Evolutionary conservation across 2,797 vertebrate genomes (phyloP).

Genomic region (Chaetodon trifasciatus): DNA sequence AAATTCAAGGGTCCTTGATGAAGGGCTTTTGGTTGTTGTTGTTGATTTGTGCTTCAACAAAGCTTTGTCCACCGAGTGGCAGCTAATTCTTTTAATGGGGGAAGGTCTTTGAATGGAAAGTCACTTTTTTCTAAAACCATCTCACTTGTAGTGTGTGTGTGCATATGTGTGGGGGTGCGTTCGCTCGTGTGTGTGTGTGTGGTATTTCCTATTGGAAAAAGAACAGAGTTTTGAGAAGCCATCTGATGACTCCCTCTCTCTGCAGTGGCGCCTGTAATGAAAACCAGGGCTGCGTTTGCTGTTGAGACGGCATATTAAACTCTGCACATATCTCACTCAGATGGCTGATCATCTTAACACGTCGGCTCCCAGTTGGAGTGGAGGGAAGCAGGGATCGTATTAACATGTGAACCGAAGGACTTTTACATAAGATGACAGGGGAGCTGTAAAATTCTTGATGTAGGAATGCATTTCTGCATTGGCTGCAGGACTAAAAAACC

Average conservation of each 20-base stretch:
- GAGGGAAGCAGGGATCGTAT: neutral
- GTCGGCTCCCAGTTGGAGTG: neutral
- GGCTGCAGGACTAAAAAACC: neutral
- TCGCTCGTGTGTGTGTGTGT: constrained; percentile 64
- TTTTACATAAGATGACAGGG: neutral
- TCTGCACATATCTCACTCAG: constrained; percentile 57
- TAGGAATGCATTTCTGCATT: neutral
- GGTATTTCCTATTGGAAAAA: constrained; percentile 83
- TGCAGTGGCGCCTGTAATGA: constrained; percentile 79
- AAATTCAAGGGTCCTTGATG: constrained; percentile 2
- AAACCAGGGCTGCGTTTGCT: constrained; percentile 76
- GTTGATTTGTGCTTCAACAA: constrained; percentile 14
- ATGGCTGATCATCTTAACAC: constrained; percentile 50
- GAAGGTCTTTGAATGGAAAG: constrained; percentile 60
- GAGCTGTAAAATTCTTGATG: constrained; percentile 1
- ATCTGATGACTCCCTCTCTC: constrained; percentile 76
- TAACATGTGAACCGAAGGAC: constrained; percentile 7
- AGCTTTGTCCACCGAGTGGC: constrained; percentile 37
- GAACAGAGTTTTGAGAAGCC: constrained; percentile 79
- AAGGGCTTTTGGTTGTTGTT: constrained; percentile 21
- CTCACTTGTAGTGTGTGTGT: constrained; percentile 14
- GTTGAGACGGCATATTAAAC: constrained; percentile 66
- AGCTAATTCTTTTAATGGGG: constrained; percentile 37
- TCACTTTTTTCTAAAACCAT: constrained; percentile 34
- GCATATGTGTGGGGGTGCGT: constrained; percentile 27